A percentile compares a stretch with the other conserved stretches of the same genome.
Evolutionary conservation across 2,888 invertebrate species (phyloP).

Genomic region (Slavum lentiscoides): DNA sequence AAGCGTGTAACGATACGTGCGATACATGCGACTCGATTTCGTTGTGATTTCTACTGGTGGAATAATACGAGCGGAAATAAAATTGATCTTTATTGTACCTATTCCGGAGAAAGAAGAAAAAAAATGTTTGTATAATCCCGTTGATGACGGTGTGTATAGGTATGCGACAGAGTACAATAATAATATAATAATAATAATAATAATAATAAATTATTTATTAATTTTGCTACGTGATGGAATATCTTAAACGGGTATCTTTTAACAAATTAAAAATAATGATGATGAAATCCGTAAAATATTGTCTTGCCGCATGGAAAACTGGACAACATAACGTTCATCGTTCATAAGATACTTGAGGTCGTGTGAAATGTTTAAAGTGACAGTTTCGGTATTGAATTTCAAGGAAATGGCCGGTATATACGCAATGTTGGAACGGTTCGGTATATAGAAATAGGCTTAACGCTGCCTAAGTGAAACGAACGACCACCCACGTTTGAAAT

Average conservation of each 20-base stretch:
- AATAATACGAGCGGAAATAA: no score
- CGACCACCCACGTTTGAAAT: constrained; percentile 43
- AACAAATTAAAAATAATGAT: neutral
- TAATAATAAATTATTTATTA: neutral
- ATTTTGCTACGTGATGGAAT: neutral
- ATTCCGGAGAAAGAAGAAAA: no score
- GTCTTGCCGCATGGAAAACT: neutral
- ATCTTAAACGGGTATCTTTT: neutral
- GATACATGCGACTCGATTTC: no score
- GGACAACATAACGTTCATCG: neutral
- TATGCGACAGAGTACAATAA: no score
- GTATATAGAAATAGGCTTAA: constrained; percentile 14
- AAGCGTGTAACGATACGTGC: no score
- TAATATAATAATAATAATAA: no score
- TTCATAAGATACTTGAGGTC: neutral
- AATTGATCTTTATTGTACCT: no score
- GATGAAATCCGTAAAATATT: neutral
- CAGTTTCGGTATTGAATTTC: constrained; percentile 41
- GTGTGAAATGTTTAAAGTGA: constrained; percentile 29
- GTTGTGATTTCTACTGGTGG: no score
- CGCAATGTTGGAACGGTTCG: neutral
- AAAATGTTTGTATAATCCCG: no score
- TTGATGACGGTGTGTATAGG: no score
- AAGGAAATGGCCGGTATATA: constrained; percentile 4
- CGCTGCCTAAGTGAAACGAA: constrained; percentile 1